A percentile compares a stretch with the other conserved stretches of the same genome.
Evolutionary conservation across 2,888 invertebrate species (phyloP).

Genomic region (Liposcelis brunnea): DNA sequence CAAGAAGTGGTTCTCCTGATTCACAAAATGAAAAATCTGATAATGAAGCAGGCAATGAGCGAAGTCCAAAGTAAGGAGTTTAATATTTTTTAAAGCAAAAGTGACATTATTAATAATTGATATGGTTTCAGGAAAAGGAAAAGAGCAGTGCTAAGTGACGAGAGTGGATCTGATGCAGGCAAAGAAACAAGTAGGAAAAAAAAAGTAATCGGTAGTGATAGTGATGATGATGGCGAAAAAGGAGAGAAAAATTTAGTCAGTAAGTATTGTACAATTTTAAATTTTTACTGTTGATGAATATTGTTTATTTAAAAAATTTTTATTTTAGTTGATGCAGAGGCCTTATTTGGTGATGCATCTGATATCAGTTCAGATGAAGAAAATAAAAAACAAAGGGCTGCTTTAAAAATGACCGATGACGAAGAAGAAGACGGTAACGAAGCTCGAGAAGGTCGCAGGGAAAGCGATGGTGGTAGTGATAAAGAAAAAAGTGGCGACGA

Average conservation of each 20-base stretch:
- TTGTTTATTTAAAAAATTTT: too few relatives aligned
- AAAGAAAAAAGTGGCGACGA: slow-evolving; percentile 29
- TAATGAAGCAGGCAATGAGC: slow-evolving; percentile 14
- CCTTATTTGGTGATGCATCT: slow-evolving; percentile 83
- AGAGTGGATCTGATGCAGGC: slow-evolving; percentile 23
- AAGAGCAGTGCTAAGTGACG: slow-evolving; percentile 16
- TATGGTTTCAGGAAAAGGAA: slow-evolving; percentile 15
- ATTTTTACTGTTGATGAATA: too few relatives aligned
- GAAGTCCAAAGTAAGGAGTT: slow-evolving; percentile 11
- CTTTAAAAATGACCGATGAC: slow-evolving; percentile 9
- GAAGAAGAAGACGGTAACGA: slow-evolving; percentile 12
- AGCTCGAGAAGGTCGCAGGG: slow-evolving; percentile 21
- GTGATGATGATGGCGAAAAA: slow-evolving; percentile 31
- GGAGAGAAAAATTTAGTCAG: slow-evolving; percentile 13
- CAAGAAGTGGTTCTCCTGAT: slow-evolving; percentile 15
- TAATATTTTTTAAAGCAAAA: slow-evolving; percentile 11
- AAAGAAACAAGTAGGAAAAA: too few relatives aligned
- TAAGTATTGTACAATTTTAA: slow-evolving; percentile 10
- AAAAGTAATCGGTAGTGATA: slow-evolving; percentile 46
- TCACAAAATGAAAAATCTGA: slow-evolving; percentile 5
- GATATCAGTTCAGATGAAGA: slow-evolving; percentile 76
- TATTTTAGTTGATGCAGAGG: slow-evolving; percentile 40
- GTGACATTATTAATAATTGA: neutral
- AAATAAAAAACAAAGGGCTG: slow-evolving; percentile 14
- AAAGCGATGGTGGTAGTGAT: slow-evolving; percentile 28